These are phyloP conservation scores for Ostrea denselamellosa DNA, from an alignment of 1,140 invertebrate genomes.

Conservation along the genomic window DNA sequence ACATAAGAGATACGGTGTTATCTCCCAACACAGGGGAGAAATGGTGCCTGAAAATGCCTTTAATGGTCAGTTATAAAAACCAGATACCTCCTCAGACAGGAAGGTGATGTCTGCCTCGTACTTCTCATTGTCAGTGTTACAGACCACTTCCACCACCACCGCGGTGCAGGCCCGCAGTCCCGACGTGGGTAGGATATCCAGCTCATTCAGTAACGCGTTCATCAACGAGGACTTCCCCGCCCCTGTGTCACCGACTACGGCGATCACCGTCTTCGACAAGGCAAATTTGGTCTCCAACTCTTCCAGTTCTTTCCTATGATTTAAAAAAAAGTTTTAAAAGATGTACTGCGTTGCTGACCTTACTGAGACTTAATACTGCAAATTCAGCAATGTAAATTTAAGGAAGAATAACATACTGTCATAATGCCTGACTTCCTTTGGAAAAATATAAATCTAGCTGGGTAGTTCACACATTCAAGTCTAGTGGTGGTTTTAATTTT, in stretches of 20 bases:
- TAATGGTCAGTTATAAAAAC: no score
- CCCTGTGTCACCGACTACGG: constrained; percentile 68
- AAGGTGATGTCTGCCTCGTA: constrained; percentile 68
- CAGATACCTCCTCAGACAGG: constrained; percentile 52
- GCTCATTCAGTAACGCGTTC: constrained; percentile 67
- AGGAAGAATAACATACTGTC: no score
- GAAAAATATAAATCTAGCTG: no score
- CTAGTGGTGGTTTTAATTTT: no score
- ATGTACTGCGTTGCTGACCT: neutral
- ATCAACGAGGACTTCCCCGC: constrained; percentile 67
- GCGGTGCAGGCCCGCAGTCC: constrained; percentile 69
- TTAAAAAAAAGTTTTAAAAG: neutral
- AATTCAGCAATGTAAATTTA: no score
- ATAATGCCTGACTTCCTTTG: no score
- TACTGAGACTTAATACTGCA: neutral
- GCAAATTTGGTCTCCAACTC: constrained; percentile 52
- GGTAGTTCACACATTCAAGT: no score
- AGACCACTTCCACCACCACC: constrained; percentile 65
- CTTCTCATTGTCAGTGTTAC: constrained; percentile 54
- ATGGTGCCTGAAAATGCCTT: no score
- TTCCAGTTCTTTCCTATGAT: constrained; percentile 55
- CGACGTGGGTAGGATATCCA: constrained; percentile 65
- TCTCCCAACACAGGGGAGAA: no score
- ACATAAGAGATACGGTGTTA: no score
- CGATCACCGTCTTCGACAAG: constrained; percentile 63